Conservation (phyloP, 2,797 vertebrate genomes). For the Acipenser oxyrinchus region DNA sequence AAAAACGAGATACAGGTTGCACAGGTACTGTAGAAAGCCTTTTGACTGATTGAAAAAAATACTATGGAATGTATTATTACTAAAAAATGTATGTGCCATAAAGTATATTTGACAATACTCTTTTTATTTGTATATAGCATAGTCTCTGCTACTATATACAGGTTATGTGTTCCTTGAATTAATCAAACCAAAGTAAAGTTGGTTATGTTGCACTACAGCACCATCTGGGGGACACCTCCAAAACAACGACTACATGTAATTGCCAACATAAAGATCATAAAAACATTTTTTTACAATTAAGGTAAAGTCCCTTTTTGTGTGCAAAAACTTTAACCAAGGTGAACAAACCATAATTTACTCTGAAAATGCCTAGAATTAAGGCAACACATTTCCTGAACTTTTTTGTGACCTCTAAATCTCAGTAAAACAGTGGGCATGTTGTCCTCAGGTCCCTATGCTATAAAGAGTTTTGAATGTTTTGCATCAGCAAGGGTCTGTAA, state of each 20-base stretch:
- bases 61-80: not conserved
- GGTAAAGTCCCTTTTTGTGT: too few species aligned
- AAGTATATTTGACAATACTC: not conserved
- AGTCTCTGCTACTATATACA: not conserved
- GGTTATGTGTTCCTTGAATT: not conserved
- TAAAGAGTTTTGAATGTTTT: not conserved
- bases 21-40: not conserved
- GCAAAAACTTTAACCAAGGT: too few species aligned
- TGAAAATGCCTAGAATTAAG: too few species aligned
- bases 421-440: not conserved
- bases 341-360: too few species aligned
- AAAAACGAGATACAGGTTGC: slow-evolving; percentile 9
- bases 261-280: not conserved
- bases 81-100: slow-evolving; percentile 7
- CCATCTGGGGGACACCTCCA: slow-evolving; percentile 54
- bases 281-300: too few species aligned
- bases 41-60: slow-evolving; percentile 1
- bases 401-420: not conserved
- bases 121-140: not conserved
- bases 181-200: not conserved
- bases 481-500: not conserved
- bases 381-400: not conserved
- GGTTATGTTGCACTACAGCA: slow-evolving; percentile 46
- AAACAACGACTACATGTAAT: slow-evolving; percentile 34
- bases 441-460: not conserved